These are phyloP conservation scores for Eledone cirrhosa DNA, from an alignment of 2,888 invertebrate species.

Conservation along the genomic window DNA sequence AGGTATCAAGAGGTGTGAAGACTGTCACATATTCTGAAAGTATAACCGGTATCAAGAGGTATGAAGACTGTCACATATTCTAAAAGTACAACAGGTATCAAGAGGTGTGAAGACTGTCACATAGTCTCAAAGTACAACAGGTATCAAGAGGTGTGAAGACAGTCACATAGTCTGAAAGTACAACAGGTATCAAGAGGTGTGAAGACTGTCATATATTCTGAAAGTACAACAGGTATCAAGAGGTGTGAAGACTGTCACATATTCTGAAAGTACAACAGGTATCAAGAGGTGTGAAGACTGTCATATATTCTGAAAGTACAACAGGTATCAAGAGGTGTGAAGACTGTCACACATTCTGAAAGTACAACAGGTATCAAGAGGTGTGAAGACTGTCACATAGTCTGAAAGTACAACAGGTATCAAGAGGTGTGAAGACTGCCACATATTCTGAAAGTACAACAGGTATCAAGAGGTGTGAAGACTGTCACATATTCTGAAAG, in stretches of 20 bases:
- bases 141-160: slow-evolving; percentile 74
- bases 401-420: slow-evolving; percentile 38
- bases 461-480: slow-evolving; percentile 73
- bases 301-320: slow-evolving; percentile 75
- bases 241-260: slow-evolving; percentile 84
- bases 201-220: slow-evolving; percentile 82
- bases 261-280: slow-evolving; percentile 66
- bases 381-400: slow-evolving; percentile 86
- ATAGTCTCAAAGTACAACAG: slow-evolving; percentile 67
- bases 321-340: slow-evolving; percentile 70
- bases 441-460: slow-evolving; percentile 70
- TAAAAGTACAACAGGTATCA: slow-evolving; percentile 29
- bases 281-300: slow-evolving; percentile 76
- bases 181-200: slow-evolving; percentile 69
- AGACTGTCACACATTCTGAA: slow-evolving; percentile 81
- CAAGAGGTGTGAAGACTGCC: slow-evolving; percentile 81
- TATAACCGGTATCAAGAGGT: slow-evolving; percentile 67
- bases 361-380: slow-evolving; percentile 50
- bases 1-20: slow-evolving; percentile 73
- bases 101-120: slow-evolving; percentile 84
- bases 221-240: background rate
- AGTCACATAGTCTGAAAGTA: slow-evolving; percentile 77
- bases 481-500: slow-evolving; percentile 78
- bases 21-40: slow-evolving; percentile 78
- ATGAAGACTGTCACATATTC: slow-evolving; percentile 83